phyloP scores from a whole-genome alignment of 2,888 invertebrate species.

The Tigriopus californicus region DNA sequence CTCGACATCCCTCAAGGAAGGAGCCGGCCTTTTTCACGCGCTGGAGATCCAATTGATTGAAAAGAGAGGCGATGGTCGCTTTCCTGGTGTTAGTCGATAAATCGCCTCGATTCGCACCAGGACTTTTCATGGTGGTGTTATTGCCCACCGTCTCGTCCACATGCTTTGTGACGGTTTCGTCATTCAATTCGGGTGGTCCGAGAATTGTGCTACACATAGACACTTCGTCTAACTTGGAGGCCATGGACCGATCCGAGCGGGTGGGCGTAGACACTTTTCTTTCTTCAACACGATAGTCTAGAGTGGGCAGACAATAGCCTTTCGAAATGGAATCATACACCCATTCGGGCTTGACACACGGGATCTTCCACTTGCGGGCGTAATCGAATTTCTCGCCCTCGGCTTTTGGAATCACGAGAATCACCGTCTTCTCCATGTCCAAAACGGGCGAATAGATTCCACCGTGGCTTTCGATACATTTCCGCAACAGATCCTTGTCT shows the following conservation, averaged over 20 bases:
- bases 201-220: slow-evolving; percentile 20
- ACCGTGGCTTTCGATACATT: slow-evolving; percentile 49
- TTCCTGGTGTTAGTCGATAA: background rate
- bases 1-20: slow-evolving; percentile 74
- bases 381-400: slow-evolving; percentile 50
- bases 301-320: slow-evolving; percentile 46
- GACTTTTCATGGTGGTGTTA: slow-evolving; percentile 21
- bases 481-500: slow-evolving; percentile 44
- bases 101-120: background rate
- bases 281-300: slow-evolving; percentile 35
- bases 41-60: slow-evolving; percentile 37
- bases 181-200: slow-evolving; percentile 8
- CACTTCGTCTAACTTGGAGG: slow-evolving; percentile 17
- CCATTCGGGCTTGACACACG: slow-evolving; percentile 59
- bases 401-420: slow-evolving; percentile 35
- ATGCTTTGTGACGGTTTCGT: slow-evolving; percentile 5
- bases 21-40: slow-evolving; percentile 50
- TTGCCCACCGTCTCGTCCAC: slow-evolving; percentile 18
- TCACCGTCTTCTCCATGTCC: slow-evolving; percentile 32
- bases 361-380: slow-evolving; percentile 36
- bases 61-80: slow-evolving; percentile 11
- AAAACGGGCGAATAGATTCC: slow-evolving; percentile 38
- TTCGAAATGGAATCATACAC: slow-evolving; percentile 50
- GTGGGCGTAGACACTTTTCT: slow-evolving; percentile 19
- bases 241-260: background rate